Evolutionary conservation across 1,140 invertebrate genomes (phyloP), one percentile per base, ranked within the genome.

Genomic region (Ptiloglossa arizonensis): DNA sequence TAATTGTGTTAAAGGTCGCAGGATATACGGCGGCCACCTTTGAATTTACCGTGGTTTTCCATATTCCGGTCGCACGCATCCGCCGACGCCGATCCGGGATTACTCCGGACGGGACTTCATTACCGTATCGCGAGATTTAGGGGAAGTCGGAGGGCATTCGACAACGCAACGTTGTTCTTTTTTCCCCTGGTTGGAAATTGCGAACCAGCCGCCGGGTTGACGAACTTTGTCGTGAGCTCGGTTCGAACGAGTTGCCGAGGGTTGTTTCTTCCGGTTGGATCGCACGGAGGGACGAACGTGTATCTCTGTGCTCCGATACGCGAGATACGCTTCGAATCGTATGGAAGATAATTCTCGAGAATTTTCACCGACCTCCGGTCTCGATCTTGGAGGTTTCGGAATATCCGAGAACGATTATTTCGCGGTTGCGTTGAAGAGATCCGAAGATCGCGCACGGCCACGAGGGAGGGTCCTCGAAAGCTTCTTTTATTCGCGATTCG

Each of bases 1-100:
- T 84, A 84, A 87, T 86, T 78, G 77, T 57, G 79, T 86, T 82
- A 87, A 82, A 78, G 75, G 69, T 80, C 48, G 64, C 66, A 56
- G 57, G 44, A 66, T 48, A 50, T 78, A 48, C 32, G 13, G 27
- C 38, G 27, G 6, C 6, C 19, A 27, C 32, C 48, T 38, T 62
- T 56, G 48, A 71, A 82, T 83, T 75, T 76, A 76, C 52, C 59
- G 11, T 46, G 66, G 44, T 64, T 48, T 66, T 19, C n/a, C 50
- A 38, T 68, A 46, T 68, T 46, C 52, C 35, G 6, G 9, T 48
- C 15, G 24, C 38, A 35, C 52, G 50, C 52, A 24, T 9, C n/a
- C 32, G 6, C 38, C 46, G 46, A 19, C 22, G n/a, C 15, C 50
- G 35, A 44, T 67, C 48, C 38, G 5, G 62, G 38, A 44, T 67